These are phyloP conservation scores for Dysmachus trigonus DNA, from an alignment of 2,888 invertebrate species.

Conservation along the genomic window DNA sequence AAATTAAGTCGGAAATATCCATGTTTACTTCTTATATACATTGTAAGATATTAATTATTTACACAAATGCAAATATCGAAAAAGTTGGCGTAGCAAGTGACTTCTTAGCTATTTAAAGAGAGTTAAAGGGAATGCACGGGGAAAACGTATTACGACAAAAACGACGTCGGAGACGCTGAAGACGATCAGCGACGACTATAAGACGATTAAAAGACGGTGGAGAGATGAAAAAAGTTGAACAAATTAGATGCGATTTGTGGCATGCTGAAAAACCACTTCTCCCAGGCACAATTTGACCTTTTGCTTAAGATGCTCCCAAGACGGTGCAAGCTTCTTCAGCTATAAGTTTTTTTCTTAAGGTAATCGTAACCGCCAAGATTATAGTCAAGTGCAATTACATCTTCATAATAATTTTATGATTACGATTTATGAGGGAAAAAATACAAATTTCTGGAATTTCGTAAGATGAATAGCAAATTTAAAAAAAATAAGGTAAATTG, in stretches of 20 bases:
- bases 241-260: background rate
- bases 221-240: background rate
- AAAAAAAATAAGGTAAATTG: too few relatives aligned
- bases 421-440: too few relatives aligned
- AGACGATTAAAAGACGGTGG: background rate
- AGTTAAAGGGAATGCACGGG: background rate
- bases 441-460: too few relatives aligned
- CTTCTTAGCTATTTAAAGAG: background rate
- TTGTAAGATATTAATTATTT: background rate
- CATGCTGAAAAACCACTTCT: background rate
- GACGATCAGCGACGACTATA: background rate
- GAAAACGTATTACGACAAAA: background rate
- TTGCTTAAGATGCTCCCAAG: background rate
- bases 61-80: background rate
- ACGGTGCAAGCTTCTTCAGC: background rate
- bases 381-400: too few relatives aligned
- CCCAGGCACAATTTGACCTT: background rate
- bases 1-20: too few relatives aligned
- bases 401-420: too few relatives aligned
- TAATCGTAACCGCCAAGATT: too few relatives aligned
- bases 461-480: too few relatives aligned
- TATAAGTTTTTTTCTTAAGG: background rate
- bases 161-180: background rate
- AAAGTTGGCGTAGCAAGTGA: background rate
- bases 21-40: too few relatives aligned